phyloP scores from a whole-genome alignment of 2,797 vertebrate species.

The Ptychobarbus kaznakovi region DNA sequence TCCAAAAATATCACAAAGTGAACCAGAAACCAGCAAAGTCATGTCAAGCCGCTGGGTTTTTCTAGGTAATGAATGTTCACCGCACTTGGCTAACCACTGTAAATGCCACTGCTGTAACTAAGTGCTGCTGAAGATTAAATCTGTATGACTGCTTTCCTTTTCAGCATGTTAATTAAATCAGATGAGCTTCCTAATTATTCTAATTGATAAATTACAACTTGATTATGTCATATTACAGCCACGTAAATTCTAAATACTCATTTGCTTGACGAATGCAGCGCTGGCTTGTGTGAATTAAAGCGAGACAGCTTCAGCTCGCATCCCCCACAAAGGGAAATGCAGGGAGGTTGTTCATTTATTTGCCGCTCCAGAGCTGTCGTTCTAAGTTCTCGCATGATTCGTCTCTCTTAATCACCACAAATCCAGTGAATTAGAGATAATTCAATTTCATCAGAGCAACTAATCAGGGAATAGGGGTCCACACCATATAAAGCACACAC shows the following conservation, averaged over 20 bases:
- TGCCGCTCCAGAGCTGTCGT: slow-evolving; percentile 76
- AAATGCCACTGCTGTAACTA: slow-evolving; percentile 56
- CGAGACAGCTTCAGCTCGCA: slow-evolving; percentile 68
- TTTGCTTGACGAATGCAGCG: slow-evolving; percentile 71
- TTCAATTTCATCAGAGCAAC: slow-evolving; percentile 89
- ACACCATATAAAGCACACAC: slow-evolving; percentile 68
- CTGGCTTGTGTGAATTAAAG: slow-evolving; percentile 62
- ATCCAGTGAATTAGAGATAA: slow-evolving; percentile 87
- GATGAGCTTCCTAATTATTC: slow-evolving; percentile 81
- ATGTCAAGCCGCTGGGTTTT: neutral
- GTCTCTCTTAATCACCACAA: slow-evolving; percentile 86
- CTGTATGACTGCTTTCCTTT: slow-evolving; percentile 69
- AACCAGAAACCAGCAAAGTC: neutral
- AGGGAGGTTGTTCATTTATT: slow-evolving; percentile 65
- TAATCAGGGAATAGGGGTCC: slow-evolving; percentile 80
- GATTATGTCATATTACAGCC: slow-evolving; percentile 80
- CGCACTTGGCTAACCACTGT: slow-evolving; percentile 19
- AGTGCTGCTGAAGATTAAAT: slow-evolving; percentile 66
- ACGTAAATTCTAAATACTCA: slow-evolving; percentile 72
- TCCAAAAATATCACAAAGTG: neutral
- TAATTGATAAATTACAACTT: slow-evolving; percentile 82
- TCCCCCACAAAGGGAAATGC: slow-evolving; percentile 63
- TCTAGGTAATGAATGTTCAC: slow-evolving; percentile 12
- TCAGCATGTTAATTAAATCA: slow-evolving; percentile 79
- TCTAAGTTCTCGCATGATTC: slow-evolving; percentile 82